A percentile compares a stretch with the other conserved stretches of the same genome.
Conservation (phyloP, 2,888 invertebrate genomes). For the Diplazon laetatorius region DNA sequence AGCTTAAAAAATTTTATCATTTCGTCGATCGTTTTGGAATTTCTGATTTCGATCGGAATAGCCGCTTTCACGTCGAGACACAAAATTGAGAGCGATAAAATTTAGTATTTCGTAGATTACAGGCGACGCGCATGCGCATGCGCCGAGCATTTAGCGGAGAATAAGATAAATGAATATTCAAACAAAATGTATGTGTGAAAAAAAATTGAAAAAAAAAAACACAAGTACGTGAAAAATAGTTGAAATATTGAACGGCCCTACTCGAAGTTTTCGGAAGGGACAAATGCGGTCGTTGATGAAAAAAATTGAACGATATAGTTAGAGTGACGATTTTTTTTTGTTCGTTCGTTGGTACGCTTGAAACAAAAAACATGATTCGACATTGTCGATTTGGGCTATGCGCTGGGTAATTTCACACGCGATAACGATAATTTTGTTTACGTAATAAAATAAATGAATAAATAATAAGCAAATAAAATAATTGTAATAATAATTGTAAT, state of each 20-base stretch:
- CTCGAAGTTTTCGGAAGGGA: constrained; percentile 36
- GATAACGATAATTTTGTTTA: constrained; percentile 11
- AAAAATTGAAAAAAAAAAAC: too few species aligned
- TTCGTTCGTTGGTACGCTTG: too few species aligned
- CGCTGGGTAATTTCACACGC: constrained; percentile 29
- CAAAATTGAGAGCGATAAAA: constrained; percentile 70
- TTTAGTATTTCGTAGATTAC: constrained; percentile 47
- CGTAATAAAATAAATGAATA: constrained; percentile 14
- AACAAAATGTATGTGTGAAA: too few species aligned
- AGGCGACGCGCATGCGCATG: constrained; percentile 10
- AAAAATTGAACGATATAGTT: constrained; percentile 25
- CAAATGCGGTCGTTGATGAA: background rate
- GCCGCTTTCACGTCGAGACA: constrained; percentile 81
- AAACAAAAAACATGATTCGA: too few species aligned
- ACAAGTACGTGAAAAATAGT: constrained; percentile 28
- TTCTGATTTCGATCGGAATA: constrained; percentile 78
- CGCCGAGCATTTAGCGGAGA: constrained; percentile 3
- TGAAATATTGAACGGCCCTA: constrained; percentile 58
- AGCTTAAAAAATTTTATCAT: too few species aligned
- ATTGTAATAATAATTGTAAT: too few species aligned
- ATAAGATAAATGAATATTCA: too few species aligned
- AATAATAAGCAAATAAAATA: too few species aligned
- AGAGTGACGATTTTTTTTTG: constrained; percentile 4
- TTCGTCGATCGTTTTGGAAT: constrained; percentile 55
- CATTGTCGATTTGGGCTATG: background rate